A percentile compares a stretch with the other conserved stretches of the same genome.
Evolutionary conservation across 2,113 vertebrate genomes (phyloP).

Genomic region (Varanus salvator): DNA sequence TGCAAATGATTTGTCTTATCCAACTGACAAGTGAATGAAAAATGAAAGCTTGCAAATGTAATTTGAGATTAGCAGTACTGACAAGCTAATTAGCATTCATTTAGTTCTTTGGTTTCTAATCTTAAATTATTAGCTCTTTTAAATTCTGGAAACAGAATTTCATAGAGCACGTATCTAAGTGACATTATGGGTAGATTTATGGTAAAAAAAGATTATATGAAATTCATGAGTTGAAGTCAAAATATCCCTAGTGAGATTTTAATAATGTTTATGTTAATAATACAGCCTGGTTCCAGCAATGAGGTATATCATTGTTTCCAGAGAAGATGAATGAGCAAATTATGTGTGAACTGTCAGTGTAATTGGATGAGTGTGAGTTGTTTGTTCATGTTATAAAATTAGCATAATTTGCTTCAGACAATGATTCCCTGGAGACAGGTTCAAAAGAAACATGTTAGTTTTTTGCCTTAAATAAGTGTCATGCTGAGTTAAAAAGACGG

Average conservation of each 20-base stretch:
- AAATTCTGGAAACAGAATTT: neutral
- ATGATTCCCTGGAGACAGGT: neutral
- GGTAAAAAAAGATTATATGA: slow-evolving; percentile 3
- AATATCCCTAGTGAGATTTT: neutral
- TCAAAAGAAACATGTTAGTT: neutral
- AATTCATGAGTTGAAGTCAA: slow-evolving; percentile 32
- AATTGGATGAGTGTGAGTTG: neutral
- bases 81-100: slow-evolving; percentile 15
- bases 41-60: neutral
- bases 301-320: slow-evolving; percentile 33
- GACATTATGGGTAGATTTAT: slow-evolving; percentile 25
- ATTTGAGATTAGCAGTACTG: neutral
- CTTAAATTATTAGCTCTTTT: slow-evolving; percentile 35
- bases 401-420: neutral
- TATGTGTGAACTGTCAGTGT: slow-evolving; percentile 4
- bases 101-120: slow-evolving; percentile 26
- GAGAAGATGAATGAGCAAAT: slow-evolving; percentile 25
- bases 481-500: slow-evolving; percentile 27
- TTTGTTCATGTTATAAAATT: slow-evolving; percentile 38
- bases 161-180: slow-evolving; percentile 24
- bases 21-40: slow-evolving; percentile 5
- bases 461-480: slow-evolving; percentile 21
- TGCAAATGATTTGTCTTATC: neutral
- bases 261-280: slow-evolving; percentile 28
- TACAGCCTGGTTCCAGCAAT: slow-evolving; percentile 30